Percentiles rank a stretch among this genome's conserved stretches.
These are phyloP conservation scores for Rhagonycha lutea DNA, from an alignment of 2,888 invertebrate species.

Conservation along the genomic window DNA sequence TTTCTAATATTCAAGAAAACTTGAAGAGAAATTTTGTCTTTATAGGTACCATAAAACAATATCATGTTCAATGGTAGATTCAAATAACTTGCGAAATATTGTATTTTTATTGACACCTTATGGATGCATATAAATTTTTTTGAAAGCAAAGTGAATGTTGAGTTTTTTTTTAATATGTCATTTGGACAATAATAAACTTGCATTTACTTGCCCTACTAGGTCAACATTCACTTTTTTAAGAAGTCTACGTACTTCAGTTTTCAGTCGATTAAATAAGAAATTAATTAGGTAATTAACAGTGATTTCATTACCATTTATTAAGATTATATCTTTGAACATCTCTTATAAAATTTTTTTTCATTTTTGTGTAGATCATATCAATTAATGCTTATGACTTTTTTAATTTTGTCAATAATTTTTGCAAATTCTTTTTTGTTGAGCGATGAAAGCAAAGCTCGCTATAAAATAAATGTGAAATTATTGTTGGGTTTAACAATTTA, in stretches of 20 bases:
- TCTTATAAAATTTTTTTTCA: neutral
- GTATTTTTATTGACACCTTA: neutral
- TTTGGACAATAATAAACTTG: neutral
- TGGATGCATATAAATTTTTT: neutral
- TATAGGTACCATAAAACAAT: neutral
- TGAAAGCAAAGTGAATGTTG: conserved; percentile 2
- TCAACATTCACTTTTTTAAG: neutral
- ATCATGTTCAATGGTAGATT: neutral
- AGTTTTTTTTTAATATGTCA: neutral
- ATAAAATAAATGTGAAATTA: neutral
- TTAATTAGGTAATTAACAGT: neutral
- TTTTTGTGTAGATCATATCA: neutral
- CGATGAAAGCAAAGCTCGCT: neutral
- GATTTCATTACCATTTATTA: neutral
- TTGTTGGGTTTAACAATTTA: too few species aligned
- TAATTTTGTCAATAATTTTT: too few species aligned
- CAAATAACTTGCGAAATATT: neutral
- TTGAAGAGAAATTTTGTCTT: neutral
- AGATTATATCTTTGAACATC: neutral
- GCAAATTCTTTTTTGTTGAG: neutral
- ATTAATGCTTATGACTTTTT: too few species aligned
- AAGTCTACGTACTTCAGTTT: neutral
- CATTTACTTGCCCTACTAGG: neutral
- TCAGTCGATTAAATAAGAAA: neutral
- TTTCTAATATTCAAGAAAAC: neutral